These are phyloP conservation scores for Percopsis omiscomaycus DNA, from an alignment of 2,797 vertebrate genomes.

Conservation along the genomic window DNA sequence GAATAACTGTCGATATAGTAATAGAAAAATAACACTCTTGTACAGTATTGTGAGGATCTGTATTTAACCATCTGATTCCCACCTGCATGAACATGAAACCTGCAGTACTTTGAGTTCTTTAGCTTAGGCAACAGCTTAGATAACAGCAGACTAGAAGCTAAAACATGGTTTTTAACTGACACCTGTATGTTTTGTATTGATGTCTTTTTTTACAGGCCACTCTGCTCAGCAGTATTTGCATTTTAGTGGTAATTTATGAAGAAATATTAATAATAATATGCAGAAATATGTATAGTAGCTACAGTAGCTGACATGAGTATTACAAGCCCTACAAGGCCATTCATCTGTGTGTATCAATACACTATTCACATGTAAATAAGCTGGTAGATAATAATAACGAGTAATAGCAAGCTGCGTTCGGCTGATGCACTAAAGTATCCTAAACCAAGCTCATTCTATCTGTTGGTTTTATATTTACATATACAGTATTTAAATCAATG, in stretches of 20 bases:
- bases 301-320: slow-evolving; percentile 22
- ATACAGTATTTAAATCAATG: slow-evolving; percentile 10
- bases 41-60: slow-evolving; percentile 17
- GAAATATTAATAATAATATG: not conserved
- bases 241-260: slow-evolving; percentile 3
- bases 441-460: slow-evolving; percentile 1
- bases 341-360: slow-evolving; percentile 21
- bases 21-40: slow-evolving; percentile 34
- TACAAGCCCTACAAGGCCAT: slow-evolving; percentile 10
- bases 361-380: slow-evolving; percentile 30
- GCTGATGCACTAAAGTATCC: slow-evolving; percentile 3
- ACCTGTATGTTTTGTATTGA: slow-evolving; percentile 27
- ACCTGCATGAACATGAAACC: slow-evolving; percentile 60
- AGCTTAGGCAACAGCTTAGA: too few relatives aligned
- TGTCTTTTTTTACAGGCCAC: slow-evolving; percentile 8
- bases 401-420: slow-evolving; percentile 8
- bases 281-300: slow-evolving; percentile 13
- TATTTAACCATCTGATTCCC: slow-evolving; percentile 47
- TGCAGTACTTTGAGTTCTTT: not conserved
- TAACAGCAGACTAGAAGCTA: slow-evolving; percentile 16
- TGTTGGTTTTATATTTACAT: slow-evolving; percentile 19
- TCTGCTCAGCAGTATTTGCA: slow-evolving; percentile 2
- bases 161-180: slow-evolving; percentile 12
- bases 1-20: not conserved
- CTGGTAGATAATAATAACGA: not conserved